Evolutionary conservation across 2,797 vertebrate species (phyloP).

Genomic region (Oreonectes daqikongensis): DNA sequence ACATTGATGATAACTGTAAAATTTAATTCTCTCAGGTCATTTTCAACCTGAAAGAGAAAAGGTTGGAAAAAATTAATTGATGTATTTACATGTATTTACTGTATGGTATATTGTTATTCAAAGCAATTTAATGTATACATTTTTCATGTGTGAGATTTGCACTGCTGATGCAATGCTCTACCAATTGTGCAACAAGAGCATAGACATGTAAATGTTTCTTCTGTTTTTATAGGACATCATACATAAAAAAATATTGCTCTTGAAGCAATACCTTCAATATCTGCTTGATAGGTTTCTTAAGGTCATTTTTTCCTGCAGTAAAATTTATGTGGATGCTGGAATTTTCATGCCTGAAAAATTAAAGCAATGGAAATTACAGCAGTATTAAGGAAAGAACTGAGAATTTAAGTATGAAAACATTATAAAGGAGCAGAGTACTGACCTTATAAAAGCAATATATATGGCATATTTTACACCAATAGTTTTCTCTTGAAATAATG

Average conservation of each 20-base stretch:
- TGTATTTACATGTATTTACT: too few relatives aligned
- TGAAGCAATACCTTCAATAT: slow-evolving; percentile 70
- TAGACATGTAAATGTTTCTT: background rate
- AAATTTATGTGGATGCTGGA: slow-evolving; percentile 81
- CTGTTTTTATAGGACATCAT: background rate
- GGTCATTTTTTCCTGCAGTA: slow-evolving; percentile 64
- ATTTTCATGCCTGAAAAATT: slow-evolving; percentile 65
- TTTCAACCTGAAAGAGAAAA: slow-evolving; percentile 73
- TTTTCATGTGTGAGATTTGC: too few relatives aligned
- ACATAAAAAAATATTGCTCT: background rate
- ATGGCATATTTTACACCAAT: slow-evolving; percentile 81
- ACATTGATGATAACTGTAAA: slow-evolving; percentile 77
- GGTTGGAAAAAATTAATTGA: background rate
- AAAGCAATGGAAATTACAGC: background rate
- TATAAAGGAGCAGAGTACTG: slow-evolving; percentile 20
- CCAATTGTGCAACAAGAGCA: too few relatives aligned
- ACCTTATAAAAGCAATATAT: slow-evolving; percentile 72
- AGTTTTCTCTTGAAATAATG: slow-evolving; percentile 57
- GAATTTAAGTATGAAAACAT: background rate
- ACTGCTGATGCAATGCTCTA: too few relatives aligned
- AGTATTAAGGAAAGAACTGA: background rate
- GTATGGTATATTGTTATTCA: too few relatives aligned
- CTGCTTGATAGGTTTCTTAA: slow-evolving; percentile 70
- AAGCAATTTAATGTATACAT: too few relatives aligned
- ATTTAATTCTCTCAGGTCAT: slow-evolving; percentile 67